A percentile compares a stretch with the other conserved stretches of the same genome.
Evolutionary conservation across 2,797 vertebrate species (phyloP).

Genomic region (Epinephelus malabaricus): DNA sequence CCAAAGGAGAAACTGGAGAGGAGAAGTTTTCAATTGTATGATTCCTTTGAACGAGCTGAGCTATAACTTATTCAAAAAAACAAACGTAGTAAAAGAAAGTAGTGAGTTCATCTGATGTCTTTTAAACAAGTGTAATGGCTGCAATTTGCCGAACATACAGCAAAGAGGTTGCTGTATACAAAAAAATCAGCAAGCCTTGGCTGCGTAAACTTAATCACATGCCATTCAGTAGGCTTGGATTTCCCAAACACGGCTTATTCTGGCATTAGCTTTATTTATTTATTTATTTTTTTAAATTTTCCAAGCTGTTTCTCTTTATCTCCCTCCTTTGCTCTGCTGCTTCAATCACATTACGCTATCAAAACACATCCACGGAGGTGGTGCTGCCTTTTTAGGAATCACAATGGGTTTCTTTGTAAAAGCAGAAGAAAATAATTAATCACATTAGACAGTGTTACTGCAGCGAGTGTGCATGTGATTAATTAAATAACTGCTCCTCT

Average conservation of each 20-base stretch:
- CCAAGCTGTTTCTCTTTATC: constrained; percentile 79
- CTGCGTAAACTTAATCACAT: constrained; percentile 52
- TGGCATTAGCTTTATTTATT: constrained; percentile 54
- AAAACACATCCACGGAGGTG: constrained; percentile 73
- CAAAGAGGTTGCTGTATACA: constrained; percentile 15
- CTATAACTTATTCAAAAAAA: neutral
- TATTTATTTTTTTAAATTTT: constrained; percentile 39
- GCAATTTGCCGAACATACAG: constrained; percentile 1
- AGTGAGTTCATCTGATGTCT: neutral
- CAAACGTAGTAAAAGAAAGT: neutral
- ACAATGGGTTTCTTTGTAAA: constrained; percentile 74
- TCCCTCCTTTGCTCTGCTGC: constrained; percentile 67
- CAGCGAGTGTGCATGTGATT: constrained; percentile 68
- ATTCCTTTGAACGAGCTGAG: neutral
- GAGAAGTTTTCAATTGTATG: constrained; percentile 15
- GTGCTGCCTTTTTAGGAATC: constrained; percentile 69
- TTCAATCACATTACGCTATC: constrained; percentile 76
- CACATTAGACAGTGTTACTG: constrained; percentile 72
- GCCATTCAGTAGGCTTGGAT: constrained; percentile 45
- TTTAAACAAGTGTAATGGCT: constrained; percentile 6
- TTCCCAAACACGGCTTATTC: constrained; percentile 68
- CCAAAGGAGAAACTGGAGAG: constrained; percentile 9
- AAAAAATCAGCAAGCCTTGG: constrained; percentile 20
- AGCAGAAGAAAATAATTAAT: constrained; percentile 75
- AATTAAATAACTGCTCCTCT: constrained; percentile 77